These are phyloP conservation scores for Carollia perspicillata DNA, from an alignment of 2,113 vertebrate species.

Conservation along the genomic window DNA sequence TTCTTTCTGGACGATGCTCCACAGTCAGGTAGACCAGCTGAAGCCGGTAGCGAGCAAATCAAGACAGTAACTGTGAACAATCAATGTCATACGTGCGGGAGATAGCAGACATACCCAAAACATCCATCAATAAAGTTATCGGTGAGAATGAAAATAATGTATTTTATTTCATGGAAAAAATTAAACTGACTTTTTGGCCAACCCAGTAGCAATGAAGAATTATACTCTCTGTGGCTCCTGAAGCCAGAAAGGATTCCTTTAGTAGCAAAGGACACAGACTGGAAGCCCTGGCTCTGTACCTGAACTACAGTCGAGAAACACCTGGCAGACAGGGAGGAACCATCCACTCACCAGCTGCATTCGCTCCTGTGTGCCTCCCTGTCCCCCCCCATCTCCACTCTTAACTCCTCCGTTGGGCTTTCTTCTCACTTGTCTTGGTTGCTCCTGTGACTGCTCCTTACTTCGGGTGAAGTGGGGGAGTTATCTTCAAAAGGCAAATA, in stretches of 20 bases:
- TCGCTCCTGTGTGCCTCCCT: not conserved
- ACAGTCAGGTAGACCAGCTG: too few relatives aligned
- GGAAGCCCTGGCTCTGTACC: not conserved
- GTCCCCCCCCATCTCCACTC: not conserved
- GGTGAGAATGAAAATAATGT: too few relatives aligned
- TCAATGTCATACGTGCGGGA: too few relatives aligned
- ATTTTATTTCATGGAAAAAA: too few relatives aligned
- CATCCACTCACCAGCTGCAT: not conserved
- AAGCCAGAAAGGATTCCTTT: not conserved
- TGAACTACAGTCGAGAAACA: constrained; percentile 1
- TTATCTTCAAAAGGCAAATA: constrained; percentile 35
- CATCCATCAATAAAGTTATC: too few relatives aligned
- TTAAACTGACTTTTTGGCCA: too few relatives aligned
- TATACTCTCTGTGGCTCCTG: not conserved
- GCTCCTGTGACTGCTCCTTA: not conserved
- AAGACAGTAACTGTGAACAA: too few relatives aligned
- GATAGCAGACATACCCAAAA: too few relatives aligned
- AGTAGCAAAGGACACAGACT: not conserved
- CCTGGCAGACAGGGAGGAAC: not conserved
- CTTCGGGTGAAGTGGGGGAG: not conserved
- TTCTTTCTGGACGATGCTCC: too few relatives aligned
- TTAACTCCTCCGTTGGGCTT: not conserved
- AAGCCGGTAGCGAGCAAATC: too few relatives aligned
- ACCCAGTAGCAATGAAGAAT: not conserved
- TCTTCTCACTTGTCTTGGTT: not conserved